Percentiles rank a stretch among this genome's conserved stretches.
These are phyloP conservation scores for Drosophila mettleri DNA, from an alignment of 2,888 invertebrate genomes.

Conservation along the genomic window DNA sequence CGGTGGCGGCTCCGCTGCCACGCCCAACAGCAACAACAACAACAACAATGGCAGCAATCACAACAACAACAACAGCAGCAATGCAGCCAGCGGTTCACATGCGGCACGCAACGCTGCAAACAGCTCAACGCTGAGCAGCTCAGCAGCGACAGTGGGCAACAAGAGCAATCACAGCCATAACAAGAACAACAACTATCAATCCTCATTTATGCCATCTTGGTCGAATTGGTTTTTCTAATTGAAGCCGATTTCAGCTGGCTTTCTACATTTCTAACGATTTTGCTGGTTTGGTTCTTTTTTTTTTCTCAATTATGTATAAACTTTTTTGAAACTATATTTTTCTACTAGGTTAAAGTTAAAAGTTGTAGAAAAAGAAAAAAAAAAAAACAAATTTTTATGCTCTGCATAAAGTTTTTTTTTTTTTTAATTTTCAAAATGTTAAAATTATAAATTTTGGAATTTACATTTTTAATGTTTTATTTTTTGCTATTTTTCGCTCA, in stretches of 20 bases:
- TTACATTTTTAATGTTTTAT: not conserved
- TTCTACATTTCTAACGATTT: slow-evolving; percentile 3
- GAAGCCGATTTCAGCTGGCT: slow-evolving; percentile 1
- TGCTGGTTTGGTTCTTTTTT: not conserved
- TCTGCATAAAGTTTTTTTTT: not conserved
- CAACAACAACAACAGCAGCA: slow-evolving; percentile 15
- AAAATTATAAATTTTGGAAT: not conserved
- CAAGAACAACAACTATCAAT: slow-evolving; percentile 56
- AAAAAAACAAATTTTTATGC: not conserved
- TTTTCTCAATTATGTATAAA: not conserved
- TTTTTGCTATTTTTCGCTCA: not conserved
- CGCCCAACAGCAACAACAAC: slow-evolving; percentile 30
- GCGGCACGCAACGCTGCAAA: slow-evolving; percentile 10
- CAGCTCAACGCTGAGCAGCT: slow-evolving; percentile 14
- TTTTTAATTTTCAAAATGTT: not conserved
- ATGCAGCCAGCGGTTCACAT: slow-evolving; percentile 24
- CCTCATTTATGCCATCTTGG: slow-evolving; percentile 66
- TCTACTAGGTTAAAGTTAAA: not conserved
- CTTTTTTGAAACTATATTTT: not conserved
- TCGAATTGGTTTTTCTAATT: slow-evolving; percentile 68
- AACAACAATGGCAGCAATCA: slow-evolving; percentile 10
- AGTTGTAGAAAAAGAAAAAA: not conserved
- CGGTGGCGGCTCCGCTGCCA: slow-evolving; percentile 12
- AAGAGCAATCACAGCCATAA: slow-evolving; percentile 44
- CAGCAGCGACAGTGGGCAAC: slow-evolving; percentile 34